Conservation (phyloP, 2,888 invertebrate species). For the Biston stratarius region DNA sequence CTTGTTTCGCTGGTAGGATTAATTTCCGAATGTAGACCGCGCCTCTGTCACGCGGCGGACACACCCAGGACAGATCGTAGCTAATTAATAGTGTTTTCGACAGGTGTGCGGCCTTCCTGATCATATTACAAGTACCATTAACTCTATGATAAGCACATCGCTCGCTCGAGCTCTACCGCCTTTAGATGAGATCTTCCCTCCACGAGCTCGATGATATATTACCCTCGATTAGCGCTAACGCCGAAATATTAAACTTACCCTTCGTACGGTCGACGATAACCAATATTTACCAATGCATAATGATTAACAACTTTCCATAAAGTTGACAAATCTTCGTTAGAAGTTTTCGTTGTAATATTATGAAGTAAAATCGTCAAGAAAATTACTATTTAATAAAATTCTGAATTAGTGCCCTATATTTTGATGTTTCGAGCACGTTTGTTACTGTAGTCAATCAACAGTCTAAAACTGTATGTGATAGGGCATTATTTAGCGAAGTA, state of each 20-base stretch:
- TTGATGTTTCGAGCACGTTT: too few relatives aligned
- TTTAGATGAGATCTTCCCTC: slow-evolving; percentile 24
- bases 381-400: not conserved
- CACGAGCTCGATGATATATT: slow-evolving; percentile 62
- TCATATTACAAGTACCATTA: slow-evolving; percentile 77
- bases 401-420: too few relatives aligned
- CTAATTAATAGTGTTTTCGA: slow-evolving; percentile 84
- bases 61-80: slow-evolving; percentile 68
- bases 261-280: slow-evolving; percentile 48
- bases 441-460: too few relatives aligned
- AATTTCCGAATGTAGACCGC: slow-evolving; percentile 82
- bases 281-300: slow-evolving; percentile 60
- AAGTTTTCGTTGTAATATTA: slow-evolving; percentile 9
- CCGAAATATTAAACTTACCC: slow-evolving; percentile 58
- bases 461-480: too few relatives aligned
- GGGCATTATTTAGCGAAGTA: too few relatives aligned
- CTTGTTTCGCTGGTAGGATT: slow-evolving; percentile 77
- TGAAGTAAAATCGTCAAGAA: not conserved
- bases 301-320: slow-evolving; percentile 55
- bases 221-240: slow-evolving; percentile 60
- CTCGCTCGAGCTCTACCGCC: slow-evolving; percentile 22
- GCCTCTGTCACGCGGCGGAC: slow-evolving; percentile 56
- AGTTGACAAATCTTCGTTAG: slow-evolving; percentile 51
- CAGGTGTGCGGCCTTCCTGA: slow-evolving; percentile 62
- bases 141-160: slow-evolving; percentile 58